Evolutionary conservation across 2,113 vertebrate species (phyloP).

Genomic region (Acrocephalus kingi): DNA sequence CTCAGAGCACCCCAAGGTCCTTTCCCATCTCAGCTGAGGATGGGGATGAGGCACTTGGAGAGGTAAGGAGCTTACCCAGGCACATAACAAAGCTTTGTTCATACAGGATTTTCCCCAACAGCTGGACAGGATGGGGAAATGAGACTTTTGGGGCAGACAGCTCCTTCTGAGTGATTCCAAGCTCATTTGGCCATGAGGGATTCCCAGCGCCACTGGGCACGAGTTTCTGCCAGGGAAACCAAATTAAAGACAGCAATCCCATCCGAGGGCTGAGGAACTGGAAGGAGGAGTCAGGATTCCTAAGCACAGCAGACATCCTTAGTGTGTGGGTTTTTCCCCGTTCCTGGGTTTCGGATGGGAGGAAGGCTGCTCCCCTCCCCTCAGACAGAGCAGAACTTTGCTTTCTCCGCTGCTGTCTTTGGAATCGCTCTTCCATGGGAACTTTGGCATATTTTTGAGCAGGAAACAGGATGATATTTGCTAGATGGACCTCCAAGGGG

Average conservation of each 20-base stretch:
- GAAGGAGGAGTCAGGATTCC: neutral
- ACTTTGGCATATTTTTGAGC: neutral
- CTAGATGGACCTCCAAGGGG: neutral
- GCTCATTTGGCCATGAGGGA: rapidly evolving
- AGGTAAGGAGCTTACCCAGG: neutral
- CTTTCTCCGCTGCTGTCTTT: neutral
- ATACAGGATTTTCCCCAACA: rapidly evolving
- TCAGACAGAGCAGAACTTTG: neutral
- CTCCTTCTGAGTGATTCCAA: neutral
- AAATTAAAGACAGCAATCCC: neutral
- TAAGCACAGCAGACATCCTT: rapidly evolving
- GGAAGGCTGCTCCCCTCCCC: neutral
- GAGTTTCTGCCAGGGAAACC: neutral
- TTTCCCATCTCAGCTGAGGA: neutral
- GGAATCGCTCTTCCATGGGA: neutral
- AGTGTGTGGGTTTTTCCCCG: rapidly evolving
- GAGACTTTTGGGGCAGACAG: neutral
- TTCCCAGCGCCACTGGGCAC: neutral
- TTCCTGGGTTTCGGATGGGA: neutral
- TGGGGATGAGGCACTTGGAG: neutral
- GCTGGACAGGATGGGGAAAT: neutral
- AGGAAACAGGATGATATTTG: neutral
- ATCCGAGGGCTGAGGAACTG: neutral
- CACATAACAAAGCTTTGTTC: neutral
- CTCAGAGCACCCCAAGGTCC: neutral